Base-by-base conservation (phyloP, 2,113 vertebrate genomes). In the Stegastes partitus region DNA sequence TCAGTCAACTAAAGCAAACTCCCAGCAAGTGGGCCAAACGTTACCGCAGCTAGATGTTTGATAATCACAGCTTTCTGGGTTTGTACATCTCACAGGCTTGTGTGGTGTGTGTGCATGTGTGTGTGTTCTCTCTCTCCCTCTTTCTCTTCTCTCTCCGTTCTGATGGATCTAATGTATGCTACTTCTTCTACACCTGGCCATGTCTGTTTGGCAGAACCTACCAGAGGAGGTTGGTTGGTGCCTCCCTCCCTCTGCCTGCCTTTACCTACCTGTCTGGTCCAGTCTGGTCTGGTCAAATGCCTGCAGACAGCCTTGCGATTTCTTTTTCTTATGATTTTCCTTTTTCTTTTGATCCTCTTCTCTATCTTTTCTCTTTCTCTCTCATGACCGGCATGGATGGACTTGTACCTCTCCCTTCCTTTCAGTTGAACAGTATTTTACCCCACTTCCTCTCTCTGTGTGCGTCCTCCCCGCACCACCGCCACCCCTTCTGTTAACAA, bases 141-240 rank as follows among this genome's bases (percentile, higher is more conserved):
- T 64, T 22, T 79, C 49, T 72, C 51, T 64, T 91, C 73, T 86
- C 84, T 94, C 88, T 90, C 80, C 93, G 76, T 89, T 92, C 89
- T 94, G 89, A 86, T 93, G 93, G 88, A 93, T 90, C 90, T 91
- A 86, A 89, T 93, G 81, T 92, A 79, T 90, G 69, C 87, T 91
- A 86, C 89, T 89, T 86, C 90, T 91, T 91, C 91, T 84, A 70
- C 89, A 90, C 89, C 91, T 81, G 93, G 88, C 93, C 91, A 87
- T 91, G 81, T 92, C 89, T 93, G 87, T 90, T 90, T 94, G 89
- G 92, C 93, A 95, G 94, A 86, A 94, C 92, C 93, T 94, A 90
- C 94, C 91, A 93, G 93, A 94, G 94, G 94, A 95, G 94, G 94
- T 95, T 94, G 93, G 94, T 95, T 91, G 90, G 93, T 91, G 81